These are phyloP conservation scores for Syrmaticus mikado DNA, from an alignment of 2,113 vertebrate genomes.

Conservation along the genomic window DNA sequence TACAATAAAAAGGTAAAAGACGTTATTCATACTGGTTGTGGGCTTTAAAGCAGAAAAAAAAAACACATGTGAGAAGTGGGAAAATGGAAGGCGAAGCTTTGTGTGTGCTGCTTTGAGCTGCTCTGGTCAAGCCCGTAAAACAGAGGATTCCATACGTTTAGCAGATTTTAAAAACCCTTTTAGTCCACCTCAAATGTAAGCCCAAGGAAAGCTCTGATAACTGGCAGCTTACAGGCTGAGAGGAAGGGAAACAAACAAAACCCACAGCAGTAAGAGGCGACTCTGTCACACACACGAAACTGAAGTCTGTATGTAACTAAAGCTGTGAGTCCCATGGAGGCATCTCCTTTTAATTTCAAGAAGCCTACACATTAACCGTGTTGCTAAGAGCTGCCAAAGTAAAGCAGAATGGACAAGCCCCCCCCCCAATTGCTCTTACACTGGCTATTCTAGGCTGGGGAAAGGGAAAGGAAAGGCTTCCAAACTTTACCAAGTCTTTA, in stretches of 20 bases:
- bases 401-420: not conserved
- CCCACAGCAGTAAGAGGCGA: accelerated
- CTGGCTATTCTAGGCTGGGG: not conserved
- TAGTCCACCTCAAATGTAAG: not conserved
- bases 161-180: constrained; percentile 20
- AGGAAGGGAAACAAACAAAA: not conserved
- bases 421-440: not conserved
- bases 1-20: constrained; percentile 72
- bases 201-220: not conserved
- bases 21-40: constrained; percentile 45
- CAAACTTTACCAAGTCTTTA: not conserved
- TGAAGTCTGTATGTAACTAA: not conserved
- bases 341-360: not conserved
- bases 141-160: not conserved
- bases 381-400: not conserved
- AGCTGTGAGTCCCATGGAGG: not conserved
- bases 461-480: constrained; percentile 9
- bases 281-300: not conserved
- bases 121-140: not conserved
- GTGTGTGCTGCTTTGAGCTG: not conserved
- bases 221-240: not conserved
- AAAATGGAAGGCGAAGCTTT: constrained; percentile 47
- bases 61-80: not conserved
- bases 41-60: constrained; percentile 15
- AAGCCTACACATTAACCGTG: not conserved